Evolutionary conservation across 2,797 vertebrate species (phyloP).

Genomic region (Cirrhinus mrigala): DNA sequence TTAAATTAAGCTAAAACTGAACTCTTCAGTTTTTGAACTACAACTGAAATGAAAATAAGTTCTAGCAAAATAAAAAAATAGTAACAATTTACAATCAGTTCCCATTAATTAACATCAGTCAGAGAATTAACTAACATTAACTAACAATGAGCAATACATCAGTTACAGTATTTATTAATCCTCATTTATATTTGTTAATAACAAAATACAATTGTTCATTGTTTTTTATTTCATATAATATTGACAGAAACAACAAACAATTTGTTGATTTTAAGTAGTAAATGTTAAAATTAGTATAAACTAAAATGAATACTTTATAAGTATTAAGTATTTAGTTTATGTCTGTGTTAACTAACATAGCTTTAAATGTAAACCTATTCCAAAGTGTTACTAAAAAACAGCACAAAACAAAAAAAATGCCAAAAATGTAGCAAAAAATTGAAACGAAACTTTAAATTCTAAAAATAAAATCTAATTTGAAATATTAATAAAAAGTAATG

Average conservation of each 20-base stretch:
- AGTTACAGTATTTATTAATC: background rate
- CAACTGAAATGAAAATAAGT: background rate
- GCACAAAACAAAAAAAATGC: too few species aligned
- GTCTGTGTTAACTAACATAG: background rate
- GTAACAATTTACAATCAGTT: background rate
- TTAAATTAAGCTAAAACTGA: background rate
- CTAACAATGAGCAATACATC: background rate
- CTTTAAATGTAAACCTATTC: background rate
- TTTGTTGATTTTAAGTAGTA: background rate
- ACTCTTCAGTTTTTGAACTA: background rate
- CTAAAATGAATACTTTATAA: background rate
- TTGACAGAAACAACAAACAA: background rate
- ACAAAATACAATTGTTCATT: background rate
- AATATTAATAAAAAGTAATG: background rate
- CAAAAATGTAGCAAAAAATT: background rate
- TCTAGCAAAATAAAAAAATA: background rate
- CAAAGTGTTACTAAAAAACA: background rate
- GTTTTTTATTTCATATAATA: background rate
- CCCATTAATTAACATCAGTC: background rate
- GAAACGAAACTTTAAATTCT: background rate
- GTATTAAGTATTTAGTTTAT: background rate
- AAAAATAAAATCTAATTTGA: background rate
- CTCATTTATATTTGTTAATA: background rate
- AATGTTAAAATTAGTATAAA: background rate
- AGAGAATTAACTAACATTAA: background rate